Evolutionary conservation across 2,797 vertebrate species (phyloP).

Genomic region (Xiphorhynchus erythropygius): DNA sequence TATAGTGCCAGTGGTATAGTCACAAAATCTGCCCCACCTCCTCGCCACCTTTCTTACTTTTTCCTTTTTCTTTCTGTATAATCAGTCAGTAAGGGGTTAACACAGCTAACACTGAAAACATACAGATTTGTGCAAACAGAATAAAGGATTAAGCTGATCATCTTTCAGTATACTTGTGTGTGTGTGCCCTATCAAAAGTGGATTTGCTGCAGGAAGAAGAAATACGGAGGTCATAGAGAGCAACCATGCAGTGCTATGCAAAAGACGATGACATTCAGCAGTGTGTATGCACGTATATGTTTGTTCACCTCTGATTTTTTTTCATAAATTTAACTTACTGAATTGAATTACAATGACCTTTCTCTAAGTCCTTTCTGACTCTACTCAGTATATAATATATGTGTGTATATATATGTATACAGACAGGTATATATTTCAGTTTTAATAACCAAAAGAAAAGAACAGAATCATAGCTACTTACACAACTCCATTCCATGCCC

Average conservation of each 20-base stretch:
- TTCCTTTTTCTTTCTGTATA: neutral
- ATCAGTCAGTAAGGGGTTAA: neutral
- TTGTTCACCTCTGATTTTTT: neutral
- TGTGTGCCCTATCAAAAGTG: neutral
- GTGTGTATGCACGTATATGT: neutral
- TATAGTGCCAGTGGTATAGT: neutral
- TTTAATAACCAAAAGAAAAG: neutral
- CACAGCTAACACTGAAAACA: neutral
- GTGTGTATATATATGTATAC: neutral
- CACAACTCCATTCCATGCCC: neutral
- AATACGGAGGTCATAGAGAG: neutral
- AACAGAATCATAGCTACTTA: neutral
- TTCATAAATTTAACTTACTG: neutral
- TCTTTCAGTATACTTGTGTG: neutral
- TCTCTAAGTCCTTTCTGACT: neutral
- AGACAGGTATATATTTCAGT: neutral
- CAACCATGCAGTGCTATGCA: neutral
- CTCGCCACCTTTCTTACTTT: neutral
- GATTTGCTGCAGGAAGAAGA: neutral
- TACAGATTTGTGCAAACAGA: neutral
- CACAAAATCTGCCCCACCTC: neutral
- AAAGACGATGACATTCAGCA: neutral
- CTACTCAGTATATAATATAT: neutral
- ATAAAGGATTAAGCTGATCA: neutral
- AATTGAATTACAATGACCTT: conserved; percentile 37